Evolutionary conservation across 2,797 vertebrate species (phyloP), one percentile per base, ranked within the genome.

Genomic region (Paratrypauchen microcephalus): DNA sequence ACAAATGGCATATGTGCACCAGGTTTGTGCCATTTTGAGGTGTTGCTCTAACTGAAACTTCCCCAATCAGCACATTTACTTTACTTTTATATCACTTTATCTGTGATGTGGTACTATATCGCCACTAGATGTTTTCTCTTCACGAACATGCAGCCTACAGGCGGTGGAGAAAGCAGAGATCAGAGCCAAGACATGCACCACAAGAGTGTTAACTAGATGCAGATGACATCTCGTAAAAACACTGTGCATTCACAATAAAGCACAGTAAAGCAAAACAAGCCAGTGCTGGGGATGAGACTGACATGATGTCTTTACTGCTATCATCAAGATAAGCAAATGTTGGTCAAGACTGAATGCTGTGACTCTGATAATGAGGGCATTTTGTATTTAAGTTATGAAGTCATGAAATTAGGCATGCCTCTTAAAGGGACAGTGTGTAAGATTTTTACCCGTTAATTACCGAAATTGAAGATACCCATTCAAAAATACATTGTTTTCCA

Each of bases 151-250:
- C 47, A 64, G 72, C 79, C 80, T 86, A 80, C 73, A 79, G 70
- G 79, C 81, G 77, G 82, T 84, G 85, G 81, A 76, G 74, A 84
- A 70, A 73, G 57, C 76, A 18, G 63, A 75, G 81, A 83, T 80
- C 83, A 84, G 76, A 87, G 83, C 83, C 83, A 78, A 80, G 78
- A 77, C 78, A 77, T 67, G 60, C 16, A 87, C 88, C 89, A 86
- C 82, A 86, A 68, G 75, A 84, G 71, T 62, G 70, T 72, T 89
- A 87, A 90, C 26, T 47, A 81, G 79, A 74, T 59, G 55, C 88
- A 92, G 81, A 91, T 86, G 85, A 83, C 68, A 66, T 70, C 69
- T 81, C 63, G 24, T 79, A 77, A 86, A 87, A 84, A n/a, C 69
- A 61, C 70, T 64, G 56, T 36, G 32, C 12, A 8, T 4, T 15